Evolutionary conservation across 2,113 vertebrate genomes (phyloP).

Genomic region (Gambusia holbrooki): DNA sequence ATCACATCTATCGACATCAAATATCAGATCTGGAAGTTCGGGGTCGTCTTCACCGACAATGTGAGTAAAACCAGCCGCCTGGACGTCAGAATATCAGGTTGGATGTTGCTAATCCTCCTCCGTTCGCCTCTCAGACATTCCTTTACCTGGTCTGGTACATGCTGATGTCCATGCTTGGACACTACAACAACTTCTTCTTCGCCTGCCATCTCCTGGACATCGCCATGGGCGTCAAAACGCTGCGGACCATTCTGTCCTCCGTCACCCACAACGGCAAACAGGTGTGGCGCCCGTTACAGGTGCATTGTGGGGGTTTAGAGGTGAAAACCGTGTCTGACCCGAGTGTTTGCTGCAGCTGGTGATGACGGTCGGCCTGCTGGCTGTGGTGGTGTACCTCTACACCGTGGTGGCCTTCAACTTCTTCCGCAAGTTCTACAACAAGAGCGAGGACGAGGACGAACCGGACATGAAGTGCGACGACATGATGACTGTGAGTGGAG

Average conservation of each 20-base stretch:
- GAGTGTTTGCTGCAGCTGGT: constrained; percentile 78
- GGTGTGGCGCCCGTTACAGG: constrained; percentile 67
- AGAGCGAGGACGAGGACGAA: constrained; percentile 93
- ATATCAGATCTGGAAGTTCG: constrained; percentile 96
- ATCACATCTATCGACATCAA: constrained; percentile 90
- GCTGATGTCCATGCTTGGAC: constrained; percentile 90
- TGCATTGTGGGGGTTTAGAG: neutral
- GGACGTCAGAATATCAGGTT: neutral
- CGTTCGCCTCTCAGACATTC: constrained; percentile 58
- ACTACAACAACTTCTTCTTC: constrained; percentile 96
- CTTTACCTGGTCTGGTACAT: constrained; percentile 90
- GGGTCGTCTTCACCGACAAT: constrained; percentile 93
- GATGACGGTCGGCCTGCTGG: constrained; percentile 93
- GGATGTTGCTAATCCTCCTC: neutral
- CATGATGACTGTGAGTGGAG: constrained; percentile 90
- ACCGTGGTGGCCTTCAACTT: constrained; percentile 96
- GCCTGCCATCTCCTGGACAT: constrained; percentile 91
- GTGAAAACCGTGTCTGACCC: neutral
- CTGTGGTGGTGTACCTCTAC: constrained; percentile 92
- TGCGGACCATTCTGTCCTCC: constrained; percentile 92
- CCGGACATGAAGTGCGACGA: constrained; percentile 96
- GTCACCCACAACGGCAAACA: constrained; percentile 97
- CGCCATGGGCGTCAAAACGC: constrained; percentile 93
- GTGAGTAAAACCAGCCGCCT: constrained; percentile 76
- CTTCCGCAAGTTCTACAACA: constrained; percentile 97